Evolutionary conservation across 2,888 invertebrate genomes (phyloP).

Genomic region (Synergus itoensis): DNA sequence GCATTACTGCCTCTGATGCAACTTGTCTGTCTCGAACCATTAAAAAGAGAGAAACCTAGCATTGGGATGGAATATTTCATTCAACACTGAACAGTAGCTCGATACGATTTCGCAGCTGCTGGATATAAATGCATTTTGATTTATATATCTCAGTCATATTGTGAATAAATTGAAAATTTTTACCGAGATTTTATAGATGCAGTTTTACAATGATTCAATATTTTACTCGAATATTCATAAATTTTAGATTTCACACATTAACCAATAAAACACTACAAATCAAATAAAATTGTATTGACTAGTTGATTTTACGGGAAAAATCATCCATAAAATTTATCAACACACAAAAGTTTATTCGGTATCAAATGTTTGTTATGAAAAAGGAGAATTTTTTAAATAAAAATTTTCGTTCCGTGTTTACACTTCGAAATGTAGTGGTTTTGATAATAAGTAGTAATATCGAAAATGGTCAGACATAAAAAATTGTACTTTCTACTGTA

Average conservation of each 20-base stretch:
- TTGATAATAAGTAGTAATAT: background rate
- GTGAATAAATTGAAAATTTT: background rate
- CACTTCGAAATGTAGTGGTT: background rate
- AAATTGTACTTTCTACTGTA: background rate
- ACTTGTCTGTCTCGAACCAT: slow-evolving; percentile 9
- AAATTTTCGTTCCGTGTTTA: too few relatives aligned
- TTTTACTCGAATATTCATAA: background rate
- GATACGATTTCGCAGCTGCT: slow-evolving; percentile 26
- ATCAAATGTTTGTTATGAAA: too few relatives aligned
- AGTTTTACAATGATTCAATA: background rate
- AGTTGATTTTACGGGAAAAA: background rate
- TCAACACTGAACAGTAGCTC: slow-evolving; percentile 2
- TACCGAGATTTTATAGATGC: background rate
- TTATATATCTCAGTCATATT: slow-evolving; percentile 5
- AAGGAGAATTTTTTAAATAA: too few relatives aligned
- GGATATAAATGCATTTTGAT: slow-evolving; percentile 14
- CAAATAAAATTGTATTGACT: background rate
- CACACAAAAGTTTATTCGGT: too few relatives aligned
- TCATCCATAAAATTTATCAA: too few relatives aligned
- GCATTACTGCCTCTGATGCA: slow-evolving; percentile 49
- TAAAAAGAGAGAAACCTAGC: slow-evolving; percentile 19
- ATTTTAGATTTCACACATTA: background rate
- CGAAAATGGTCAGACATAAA: slow-evolving; percentile 8
- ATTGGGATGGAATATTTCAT: slow-evolving; percentile 24
- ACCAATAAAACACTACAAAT: background rate